A percentile compares a stretch with the other conserved stretches of the same genome.
These are phyloP conservation scores for Labeo catla DNA, from an alignment of 2,113 vertebrate genomes.

Conservation along the genomic window DNA sequence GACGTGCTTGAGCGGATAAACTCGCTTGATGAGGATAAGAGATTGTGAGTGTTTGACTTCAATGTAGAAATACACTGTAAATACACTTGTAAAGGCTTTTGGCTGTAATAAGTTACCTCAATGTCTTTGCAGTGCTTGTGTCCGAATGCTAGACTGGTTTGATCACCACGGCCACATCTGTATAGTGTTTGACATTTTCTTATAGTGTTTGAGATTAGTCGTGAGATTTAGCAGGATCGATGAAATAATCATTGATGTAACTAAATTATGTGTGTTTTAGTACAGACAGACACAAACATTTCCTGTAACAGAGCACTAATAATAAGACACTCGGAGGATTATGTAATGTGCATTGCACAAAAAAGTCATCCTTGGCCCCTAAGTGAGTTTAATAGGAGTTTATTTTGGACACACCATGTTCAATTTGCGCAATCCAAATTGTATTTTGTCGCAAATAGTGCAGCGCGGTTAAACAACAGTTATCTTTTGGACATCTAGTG, in stretches of 20 bases:
- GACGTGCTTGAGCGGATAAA: slow-evolving; percentile 90
- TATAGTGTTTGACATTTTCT: slow-evolving; percentile 96
- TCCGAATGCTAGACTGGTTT: slow-evolving; percentile 95
- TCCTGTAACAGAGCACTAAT: not conserved
- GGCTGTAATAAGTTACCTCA: not conserved
- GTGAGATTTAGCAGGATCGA: not conserved
- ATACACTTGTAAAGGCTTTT: too few relatives aligned
- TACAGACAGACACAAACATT: not conserved
- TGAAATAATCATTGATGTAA: not conserved
- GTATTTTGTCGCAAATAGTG: not conserved
- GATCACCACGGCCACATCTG: slow-evolving; percentile 90
- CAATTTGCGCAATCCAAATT: not conserved
- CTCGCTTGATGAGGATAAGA: slow-evolving; percentile 82
- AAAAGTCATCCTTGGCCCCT: not conserved
- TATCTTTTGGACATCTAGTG: slow-evolving; percentile 5
- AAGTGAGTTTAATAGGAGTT: not conserved
- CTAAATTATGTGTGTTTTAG: not conserved
- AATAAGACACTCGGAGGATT: too few relatives aligned
- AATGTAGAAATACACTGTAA: not conserved
- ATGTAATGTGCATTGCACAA: not conserved
- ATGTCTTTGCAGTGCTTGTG: slow-evolving; percentile 79
- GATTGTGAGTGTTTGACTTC: slow-evolving; percentile 67
- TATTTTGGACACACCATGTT: too few relatives aligned
- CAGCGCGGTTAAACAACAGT: not conserved
- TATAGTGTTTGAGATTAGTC: too few relatives aligned